Evolutionary conservation across 1,140 invertebrate genomes (phyloP), one percentile per base, ranked within the genome.

Genomic region (Drosophila ohnishii): DNA sequence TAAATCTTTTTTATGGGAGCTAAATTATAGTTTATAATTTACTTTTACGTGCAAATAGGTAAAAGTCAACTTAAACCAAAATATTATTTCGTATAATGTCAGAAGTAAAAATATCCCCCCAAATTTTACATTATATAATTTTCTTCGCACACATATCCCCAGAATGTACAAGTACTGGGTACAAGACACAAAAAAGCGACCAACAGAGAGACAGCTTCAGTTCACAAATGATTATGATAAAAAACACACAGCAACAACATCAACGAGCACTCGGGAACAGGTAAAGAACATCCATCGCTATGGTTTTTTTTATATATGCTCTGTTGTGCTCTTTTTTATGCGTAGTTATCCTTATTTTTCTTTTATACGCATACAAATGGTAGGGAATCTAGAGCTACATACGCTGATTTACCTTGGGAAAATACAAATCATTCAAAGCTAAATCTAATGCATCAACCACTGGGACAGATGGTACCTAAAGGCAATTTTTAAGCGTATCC

Each of bases 191-290:
- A 35, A 62, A 51, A n/a, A 51, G 30, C 32, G 35, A 32, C 16
- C 42, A n/a, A 16, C 35, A 19, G 65, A 40, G 42, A 47, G 64
- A 69, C 51, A 69, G 53, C 71, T 47, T 73, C 75, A 79, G 75
- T 67, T 58, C 76, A 72, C 80, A 83, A 83, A 84, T 84, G 80
- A 83, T 83, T 80, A 84, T 80, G 81, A 80, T 83, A 83, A 69
- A 79, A 58, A 64, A 64, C 62, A 60, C 19, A 67, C 32, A 51
- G 62, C 61, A 37, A 44, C 72, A 76, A 44, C 34, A 69, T 32
- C 25, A 67, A 50, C 25, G 45, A 76, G 25, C 35, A 82, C 70
- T 62, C 22, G 47, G 50, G 57, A 83, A 84, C 80, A 83, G 80
- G 80, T 83, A 83, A 73, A 80, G 81, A 84, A 83, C 80, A 83